Percentiles rank a stretch among this genome's conserved stretches.
Evolutionary conservation across 92 coral and sea anemone species (phyloP).

Genomic region (Parazoanthus darwini): DNA sequence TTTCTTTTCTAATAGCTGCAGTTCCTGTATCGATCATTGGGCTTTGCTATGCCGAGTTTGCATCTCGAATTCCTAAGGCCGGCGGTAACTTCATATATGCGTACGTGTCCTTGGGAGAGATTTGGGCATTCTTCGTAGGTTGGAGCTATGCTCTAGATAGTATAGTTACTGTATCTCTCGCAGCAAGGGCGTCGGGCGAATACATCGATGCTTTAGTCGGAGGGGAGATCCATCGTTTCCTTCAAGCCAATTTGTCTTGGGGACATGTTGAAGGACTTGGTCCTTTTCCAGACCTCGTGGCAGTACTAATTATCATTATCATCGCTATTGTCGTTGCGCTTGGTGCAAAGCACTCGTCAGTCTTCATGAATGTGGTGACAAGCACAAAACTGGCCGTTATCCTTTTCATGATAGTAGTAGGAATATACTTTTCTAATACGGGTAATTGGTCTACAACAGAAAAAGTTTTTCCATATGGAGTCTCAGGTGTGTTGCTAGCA

Average conservation of each 20-base stretch:
- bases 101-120: conserved; percentile 77
- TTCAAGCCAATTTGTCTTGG: conserved; percentile 54
- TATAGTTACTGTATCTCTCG: conserved; percentile 60
- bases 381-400: conserved; percentile 50
- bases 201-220: conserved; percentile 65
- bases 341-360: conserved; percentile 70
- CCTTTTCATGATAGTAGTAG: conserved; percentile 61
- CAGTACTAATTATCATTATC: conserved; percentile 59
- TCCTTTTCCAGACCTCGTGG: conserved; percentile 62
- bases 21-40: conserved; percentile 68
- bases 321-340: conserved; percentile 56
- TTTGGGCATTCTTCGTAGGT: conserved; percentile 74
- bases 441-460: conserved; percentile 70
- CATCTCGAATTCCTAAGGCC: conserved; percentile 69
- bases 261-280: conserved; percentile 35
- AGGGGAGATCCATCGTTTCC: conserved; percentile 44
- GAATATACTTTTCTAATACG: conserved; percentile 55
- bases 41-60: conserved; percentile 79
- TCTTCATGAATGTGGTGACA: conserved; percentile 53
- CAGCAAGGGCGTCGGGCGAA: conserved; percentile 69
- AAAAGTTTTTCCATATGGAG: conserved; percentile 79
- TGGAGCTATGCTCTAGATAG: conserved; percentile 77
- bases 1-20: conserved; percentile 81
- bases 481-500: conserved; percentile 65
- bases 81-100: conserved; percentile 81